phyloP scores from a whole-genome alignment of 2,113 vertebrate species.

The Laticauda colubrina region DNA sequence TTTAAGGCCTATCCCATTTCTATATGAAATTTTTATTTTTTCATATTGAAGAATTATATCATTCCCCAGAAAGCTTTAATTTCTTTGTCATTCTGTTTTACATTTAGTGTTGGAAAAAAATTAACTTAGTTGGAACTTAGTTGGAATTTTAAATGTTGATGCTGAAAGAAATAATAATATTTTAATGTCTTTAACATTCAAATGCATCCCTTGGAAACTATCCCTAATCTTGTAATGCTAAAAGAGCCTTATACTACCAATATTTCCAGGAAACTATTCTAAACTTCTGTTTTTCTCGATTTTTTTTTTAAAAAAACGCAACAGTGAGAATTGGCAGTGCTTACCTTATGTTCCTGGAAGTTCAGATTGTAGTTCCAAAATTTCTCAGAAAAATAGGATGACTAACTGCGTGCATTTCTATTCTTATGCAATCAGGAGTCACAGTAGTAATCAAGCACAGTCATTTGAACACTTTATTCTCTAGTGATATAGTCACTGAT shows the following conservation, averaged over 20 bases:
- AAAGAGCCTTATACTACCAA: slow-evolving; percentile 31
- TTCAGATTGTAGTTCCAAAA: slow-evolving; percentile 81
- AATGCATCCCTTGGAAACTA: slow-evolving; percentile 35
- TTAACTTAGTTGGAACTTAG: neutral
- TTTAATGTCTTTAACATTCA: slow-evolving; percentile 9
- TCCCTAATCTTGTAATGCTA: slow-evolving; percentile 33
- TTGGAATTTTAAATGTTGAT: neutral
- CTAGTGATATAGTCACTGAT: slow-evolving; percentile 14
- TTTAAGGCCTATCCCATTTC: neutral
- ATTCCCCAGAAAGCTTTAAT: too few species aligned
- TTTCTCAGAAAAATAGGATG: slow-evolving; percentile 90
- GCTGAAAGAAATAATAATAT: neutral
- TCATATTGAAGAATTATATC: neutral
- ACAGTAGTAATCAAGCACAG: slow-evolving; percentile 62
- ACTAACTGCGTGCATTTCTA: slow-evolving; percentile 79
- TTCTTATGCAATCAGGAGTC: slow-evolving; percentile 73
- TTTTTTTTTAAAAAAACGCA: slow-evolving; percentile 56
- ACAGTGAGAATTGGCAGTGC: slow-evolving; percentile 79
- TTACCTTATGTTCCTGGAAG: slow-evolving; percentile 85
- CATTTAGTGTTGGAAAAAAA: neutral
- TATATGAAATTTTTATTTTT: neutral
- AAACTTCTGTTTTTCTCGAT: slow-evolving; percentile 69
- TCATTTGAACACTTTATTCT: slow-evolving; percentile 59
- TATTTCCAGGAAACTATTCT: slow-evolving; percentile 53
- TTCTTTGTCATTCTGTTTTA: neutral